These are phyloP conservation scores for Xyliphius kryptos DNA, from an alignment of 2,113 vertebrate species.

Conservation along the genomic window DNA sequence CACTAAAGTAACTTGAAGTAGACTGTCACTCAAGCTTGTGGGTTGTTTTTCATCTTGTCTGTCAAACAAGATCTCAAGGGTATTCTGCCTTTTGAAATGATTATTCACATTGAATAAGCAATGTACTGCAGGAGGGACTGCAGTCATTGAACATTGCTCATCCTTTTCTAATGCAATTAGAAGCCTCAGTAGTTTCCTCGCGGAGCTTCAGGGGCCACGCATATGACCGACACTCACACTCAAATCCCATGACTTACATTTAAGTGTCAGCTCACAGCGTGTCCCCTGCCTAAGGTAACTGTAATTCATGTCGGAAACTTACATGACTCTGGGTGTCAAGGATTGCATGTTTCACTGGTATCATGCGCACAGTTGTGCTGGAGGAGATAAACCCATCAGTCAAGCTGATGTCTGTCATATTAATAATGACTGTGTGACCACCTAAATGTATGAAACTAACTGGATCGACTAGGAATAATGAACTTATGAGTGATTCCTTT, in stretches of 20 bases:
- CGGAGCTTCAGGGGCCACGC: constrained; percentile 21
- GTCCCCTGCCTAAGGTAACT: constrained; percentile 39
- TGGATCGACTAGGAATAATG: neutral
- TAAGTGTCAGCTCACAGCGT: constrained; percentile 43
- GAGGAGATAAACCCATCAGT: constrained; percentile 23
- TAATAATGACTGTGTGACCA: constrained; percentile 10
- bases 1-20: constrained; percentile 1
- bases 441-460: neutral
- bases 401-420: constrained; percentile 9
- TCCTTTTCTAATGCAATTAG: constrained; percentile 41
- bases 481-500: neutral
- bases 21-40: constrained; percentile 15
- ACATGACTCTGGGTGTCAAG: constrained; percentile 35
- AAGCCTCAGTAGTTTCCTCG: constrained; percentile 33
- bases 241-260: constrained; percentile 34
- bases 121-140: constrained; percentile 24
- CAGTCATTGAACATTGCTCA: constrained; percentile 26
- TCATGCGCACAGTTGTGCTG: constrained; percentile 13
- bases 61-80: constrained; percentile 3
- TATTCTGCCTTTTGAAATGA: constrained; percentile 4
- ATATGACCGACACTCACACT: constrained; percentile 22
- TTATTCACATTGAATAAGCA: constrained; percentile 7
- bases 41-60: constrained; percentile 7
- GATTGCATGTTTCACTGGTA: constrained; percentile 31
- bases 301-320: constrained; percentile 41